Evolutionary conservation across 2,888 invertebrate genomes (phyloP).

Genomic region (Caenorhabditis drosophilae): DNA sequence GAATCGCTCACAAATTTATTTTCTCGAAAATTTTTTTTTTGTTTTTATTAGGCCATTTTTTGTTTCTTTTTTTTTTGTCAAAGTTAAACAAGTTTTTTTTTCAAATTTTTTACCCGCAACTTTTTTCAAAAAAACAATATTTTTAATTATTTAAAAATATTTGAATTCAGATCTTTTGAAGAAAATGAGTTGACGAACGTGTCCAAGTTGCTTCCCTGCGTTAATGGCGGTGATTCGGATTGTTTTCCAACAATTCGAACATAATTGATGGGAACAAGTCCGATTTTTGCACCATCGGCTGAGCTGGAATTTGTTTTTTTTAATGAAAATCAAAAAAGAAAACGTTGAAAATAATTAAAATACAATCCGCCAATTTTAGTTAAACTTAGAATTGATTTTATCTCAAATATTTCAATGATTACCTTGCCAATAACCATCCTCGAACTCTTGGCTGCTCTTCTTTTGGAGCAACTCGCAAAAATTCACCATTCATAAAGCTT

Average conservation of each 20-base stretch:
- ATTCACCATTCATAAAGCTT: constrained; percentile 80
- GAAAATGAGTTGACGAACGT: constrained; percentile 19
- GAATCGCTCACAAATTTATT: not conserved
- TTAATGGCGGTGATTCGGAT: constrained; percentile 51
- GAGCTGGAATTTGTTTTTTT: constrained; percentile 55
- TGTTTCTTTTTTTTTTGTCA: not conserved
- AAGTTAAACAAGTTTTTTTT: not conserved
- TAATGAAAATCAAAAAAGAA: constrained; percentile 1
- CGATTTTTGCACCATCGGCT: constrained; percentile 72
- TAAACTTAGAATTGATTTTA: too few relatives aligned
- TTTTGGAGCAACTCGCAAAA: constrained; percentile 81
- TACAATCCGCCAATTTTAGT: too few relatives aligned
- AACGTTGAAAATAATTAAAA: too few relatives aligned
- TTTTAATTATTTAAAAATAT: too few relatives aligned
- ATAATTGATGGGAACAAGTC: constrained; percentile 74
- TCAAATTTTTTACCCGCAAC: not conserved
- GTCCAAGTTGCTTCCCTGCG: constrained; percentile 20
- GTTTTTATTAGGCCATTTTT: not conserved
- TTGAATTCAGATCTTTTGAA: too few relatives aligned
- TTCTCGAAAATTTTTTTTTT: constrained; percentile 5
- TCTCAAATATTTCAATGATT: too few relatives aligned
- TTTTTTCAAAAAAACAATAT: not conserved
- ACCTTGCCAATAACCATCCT: constrained; percentile 73
- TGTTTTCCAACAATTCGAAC: constrained; percentile 71
- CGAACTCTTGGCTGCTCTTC: constrained; percentile 78